Evolutionary conservation across 2,113 vertebrate species (phyloP), one percentile per base, ranked within the genome.

Genomic region (Gymnocephalus cernua): DNA sequence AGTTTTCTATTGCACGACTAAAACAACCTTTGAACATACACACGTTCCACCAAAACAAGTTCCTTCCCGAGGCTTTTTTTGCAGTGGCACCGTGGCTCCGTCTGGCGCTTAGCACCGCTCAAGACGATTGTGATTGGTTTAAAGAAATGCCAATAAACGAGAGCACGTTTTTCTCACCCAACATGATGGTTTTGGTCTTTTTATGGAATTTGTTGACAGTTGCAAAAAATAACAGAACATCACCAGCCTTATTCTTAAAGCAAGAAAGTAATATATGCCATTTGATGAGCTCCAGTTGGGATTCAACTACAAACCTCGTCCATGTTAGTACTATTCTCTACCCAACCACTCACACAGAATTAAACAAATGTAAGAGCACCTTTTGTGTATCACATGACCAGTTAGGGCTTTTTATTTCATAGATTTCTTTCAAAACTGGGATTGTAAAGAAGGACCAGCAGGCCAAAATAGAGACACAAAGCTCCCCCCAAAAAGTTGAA

Each of bases 381-480:
- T 48, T 74, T 74, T 66, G 56, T 83, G 25, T 1, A 32, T 38
- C 71, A 29, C 75, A 29, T 74, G 69, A 88, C 71, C 59, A 57
- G 35, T 72, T 63, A 25, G 4, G 8, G 18, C 29, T 63, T 76
- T 70, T 74, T 59, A 32, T 66, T 84, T 62, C 16, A 47, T 13
- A 25, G 7, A 1, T 75, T 41, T 75, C 56, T 87, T 51, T 8
- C 44, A 78, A 38, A 65, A 54, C 38, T 25, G 78, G 67, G 85
- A 79, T 68, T 7, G 41, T 54, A 1, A 56, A 19, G 11, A 19
- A 80, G 23, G 45, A 65, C 35, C 21, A 77, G 63, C 21, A 63
- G 58, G 58, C 48, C 68, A 68, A 79, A 78, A 63, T 48, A 45
- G 27, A 89, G 69, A 73, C 74, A 67, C 59, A 79, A 54, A 57